A percentile compares a stretch with the other conserved stretches of the same genome.
These are phyloP conservation scores for Hylia prasina DNA, from an alignment of 2,113 vertebrate genomes.

Conservation along the genomic window DNA sequence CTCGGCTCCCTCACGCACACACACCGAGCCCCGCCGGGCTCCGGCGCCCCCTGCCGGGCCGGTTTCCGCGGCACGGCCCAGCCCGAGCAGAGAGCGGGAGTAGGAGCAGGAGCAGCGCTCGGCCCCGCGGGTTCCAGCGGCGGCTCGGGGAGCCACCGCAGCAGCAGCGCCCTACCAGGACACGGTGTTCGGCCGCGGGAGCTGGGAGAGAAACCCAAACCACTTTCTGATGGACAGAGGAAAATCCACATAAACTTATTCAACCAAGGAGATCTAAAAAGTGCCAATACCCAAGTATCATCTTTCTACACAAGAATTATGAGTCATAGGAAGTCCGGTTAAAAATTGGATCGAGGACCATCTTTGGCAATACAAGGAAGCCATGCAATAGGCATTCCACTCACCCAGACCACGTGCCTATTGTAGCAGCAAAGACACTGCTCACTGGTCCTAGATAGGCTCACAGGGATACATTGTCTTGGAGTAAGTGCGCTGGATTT, in stretches of 20 bases:
- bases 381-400: accelerated
- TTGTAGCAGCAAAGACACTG: not conserved
- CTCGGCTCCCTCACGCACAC: too few relatives aligned
- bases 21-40: not conserved
- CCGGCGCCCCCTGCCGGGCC: not conserved
- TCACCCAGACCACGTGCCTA: accelerated
- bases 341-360: not conserved
- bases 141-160: not conserved
- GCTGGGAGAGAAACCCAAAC: not conserved
- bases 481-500: accelerated
- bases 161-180: not conserved
- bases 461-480: accelerated
- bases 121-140: accelerated
- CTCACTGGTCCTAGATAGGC: accelerated
- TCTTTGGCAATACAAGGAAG: not conserved
- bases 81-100: not conserved
- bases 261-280: not conserved
- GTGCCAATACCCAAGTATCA: not conserved
- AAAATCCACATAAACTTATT: not conserved
- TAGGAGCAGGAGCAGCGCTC: not conserved
- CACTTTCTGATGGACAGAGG: too few relatives aligned
- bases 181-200: not conserved
- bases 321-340: not conserved
- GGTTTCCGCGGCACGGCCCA: not conserved
- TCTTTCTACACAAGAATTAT: not conserved